Percentiles rank a stretch among this genome's conserved stretches.
These are phyloP conservation scores for Rhabdomys dilectus DNA, from an alignment of 2,113 vertebrate genomes.

Conservation along the genomic window DNA sequence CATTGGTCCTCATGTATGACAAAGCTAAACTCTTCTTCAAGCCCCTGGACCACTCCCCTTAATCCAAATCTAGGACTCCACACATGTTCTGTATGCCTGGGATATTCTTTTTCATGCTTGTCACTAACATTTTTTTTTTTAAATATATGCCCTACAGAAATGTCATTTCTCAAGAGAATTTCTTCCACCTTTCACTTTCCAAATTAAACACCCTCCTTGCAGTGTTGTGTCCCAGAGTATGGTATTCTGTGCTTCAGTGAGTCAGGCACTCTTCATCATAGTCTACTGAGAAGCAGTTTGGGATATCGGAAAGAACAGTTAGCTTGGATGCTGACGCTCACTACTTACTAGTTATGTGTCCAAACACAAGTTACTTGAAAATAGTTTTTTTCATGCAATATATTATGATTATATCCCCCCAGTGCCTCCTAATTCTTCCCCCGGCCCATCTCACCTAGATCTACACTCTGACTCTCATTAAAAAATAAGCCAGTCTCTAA, in stretches of 20 bases:
- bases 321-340: not conserved
- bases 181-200: not conserved
- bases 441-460: accelerated
- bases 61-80: not conserved
- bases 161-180: not conserved
- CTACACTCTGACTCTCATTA: not conserved
- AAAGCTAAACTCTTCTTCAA: not conserved
- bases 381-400: not conserved
- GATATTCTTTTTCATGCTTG: not conserved
- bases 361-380: not conserved
- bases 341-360: not conserved
- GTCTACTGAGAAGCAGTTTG: not conserved
- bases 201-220: not conserved
- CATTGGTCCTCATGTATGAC: not conserved
- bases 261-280: not conserved
- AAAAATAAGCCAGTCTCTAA: not conserved
- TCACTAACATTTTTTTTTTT: not conserved
- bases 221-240: not conserved
- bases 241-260: not conserved
- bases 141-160: not conserved
- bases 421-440: not conserved
- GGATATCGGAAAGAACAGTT: not conserved
- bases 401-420: not conserved
- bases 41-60: not conserved
- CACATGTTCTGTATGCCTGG: not conserved